Conservation (phyloP, 2,113 vertebrate species). For the Bostrychus sinensis region DNA sequence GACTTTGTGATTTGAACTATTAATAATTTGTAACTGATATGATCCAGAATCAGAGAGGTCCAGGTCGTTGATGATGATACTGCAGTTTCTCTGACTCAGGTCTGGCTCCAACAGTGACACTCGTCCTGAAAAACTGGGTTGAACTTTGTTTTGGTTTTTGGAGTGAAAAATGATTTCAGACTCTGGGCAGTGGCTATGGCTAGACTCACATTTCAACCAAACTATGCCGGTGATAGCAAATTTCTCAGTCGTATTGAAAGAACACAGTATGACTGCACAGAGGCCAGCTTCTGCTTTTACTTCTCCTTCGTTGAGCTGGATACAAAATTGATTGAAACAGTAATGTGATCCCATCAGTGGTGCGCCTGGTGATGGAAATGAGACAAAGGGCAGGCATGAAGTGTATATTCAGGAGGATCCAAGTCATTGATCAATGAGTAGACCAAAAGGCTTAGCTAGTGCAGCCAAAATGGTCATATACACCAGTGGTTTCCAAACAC, state of each 20-base stretch:
- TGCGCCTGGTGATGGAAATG: constrained; percentile 10
- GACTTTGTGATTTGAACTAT: rapidly evolving
- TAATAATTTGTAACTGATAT: constrained; percentile 54
- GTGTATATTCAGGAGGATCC: no score
- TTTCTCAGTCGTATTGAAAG: rapidly evolving
- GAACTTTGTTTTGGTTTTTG: not conserved
- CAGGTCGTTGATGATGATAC: constrained; percentile 56
- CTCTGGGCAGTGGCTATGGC: rapidly evolving
- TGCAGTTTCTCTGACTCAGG: constrained; percentile 30
- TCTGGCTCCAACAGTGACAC: constrained; percentile 45
- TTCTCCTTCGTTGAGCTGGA: not conserved
- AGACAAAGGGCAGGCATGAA: no score
- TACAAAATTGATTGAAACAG: not conserved
- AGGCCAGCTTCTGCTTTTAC: constrained; percentile 54
- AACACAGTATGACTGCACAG: constrained; percentile 58
- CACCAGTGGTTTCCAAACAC: no score
- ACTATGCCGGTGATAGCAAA: not conserved
- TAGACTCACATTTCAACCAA: constrained; percentile 52
- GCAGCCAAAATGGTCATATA: no score
- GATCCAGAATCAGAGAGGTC: constrained; percentile 45
- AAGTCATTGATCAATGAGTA: no score
- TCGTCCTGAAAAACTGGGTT: constrained; percentile 7
- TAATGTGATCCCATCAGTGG: rapidly evolving
- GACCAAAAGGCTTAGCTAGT: no score
- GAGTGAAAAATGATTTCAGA: constrained; percentile 29